Conservation (phyloP, 2,888 invertebrate species). For the Amphiduros pacificus region DNA sequence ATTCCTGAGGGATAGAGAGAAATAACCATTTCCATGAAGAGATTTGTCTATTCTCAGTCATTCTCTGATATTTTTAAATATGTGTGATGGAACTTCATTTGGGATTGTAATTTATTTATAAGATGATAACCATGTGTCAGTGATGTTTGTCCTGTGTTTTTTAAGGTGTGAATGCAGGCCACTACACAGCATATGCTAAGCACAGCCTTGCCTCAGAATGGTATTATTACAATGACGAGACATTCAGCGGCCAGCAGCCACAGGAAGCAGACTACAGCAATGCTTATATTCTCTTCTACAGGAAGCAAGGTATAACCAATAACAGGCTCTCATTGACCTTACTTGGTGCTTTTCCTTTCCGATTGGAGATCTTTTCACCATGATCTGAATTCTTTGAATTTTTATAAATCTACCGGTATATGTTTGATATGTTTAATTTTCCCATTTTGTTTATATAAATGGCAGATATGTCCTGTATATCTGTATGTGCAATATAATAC, state of each 20-base stretch:
- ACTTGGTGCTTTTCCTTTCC: too few species aligned
- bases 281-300: conserved; percentile 70
- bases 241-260: conserved; percentile 64
- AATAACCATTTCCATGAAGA: neutral
- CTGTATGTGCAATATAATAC: too few species aligned
- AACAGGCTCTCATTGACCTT: too few species aligned
- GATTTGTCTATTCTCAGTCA: neutral
- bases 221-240: conserved; percentile 69
- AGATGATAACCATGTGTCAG: neutral
- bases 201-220: conserved; percentile 65
- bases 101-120: neutral
- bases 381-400: too few species aligned
- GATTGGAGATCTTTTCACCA: too few species aligned
- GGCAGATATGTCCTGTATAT: too few species aligned
- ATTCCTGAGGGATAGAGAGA: too few species aligned
- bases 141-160: neutral
- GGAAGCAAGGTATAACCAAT: conserved; percentile 65
- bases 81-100: neutral
- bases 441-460: too few species aligned
- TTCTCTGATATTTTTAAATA: neutral
- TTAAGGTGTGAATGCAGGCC: conserved; percentile 67
- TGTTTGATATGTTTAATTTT: too few species aligned
- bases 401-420: too few species aligned
- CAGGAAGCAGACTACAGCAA: conserved; percentile 67
- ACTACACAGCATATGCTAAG: conserved; percentile 68